Evolutionary conservation across 2,797 vertebrate genomes (phyloP).

Genomic region (Enteromius treurensis): DNA sequence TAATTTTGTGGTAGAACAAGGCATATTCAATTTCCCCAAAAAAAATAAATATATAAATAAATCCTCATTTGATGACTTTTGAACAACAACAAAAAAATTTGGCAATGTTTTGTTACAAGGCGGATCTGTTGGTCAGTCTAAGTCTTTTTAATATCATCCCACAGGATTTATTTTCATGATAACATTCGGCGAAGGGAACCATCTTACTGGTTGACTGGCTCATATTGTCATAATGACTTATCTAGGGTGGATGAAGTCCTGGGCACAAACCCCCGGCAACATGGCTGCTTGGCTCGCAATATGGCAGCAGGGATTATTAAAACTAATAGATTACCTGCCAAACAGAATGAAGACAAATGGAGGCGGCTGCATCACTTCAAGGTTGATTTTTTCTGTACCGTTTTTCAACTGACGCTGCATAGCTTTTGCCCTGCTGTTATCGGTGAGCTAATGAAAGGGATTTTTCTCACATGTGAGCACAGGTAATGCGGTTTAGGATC

Average conservation of each 20-base stretch:
- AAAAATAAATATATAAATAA: not conserved
- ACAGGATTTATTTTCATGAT: conserved; percentile 38
- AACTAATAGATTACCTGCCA: conserved; percentile 67
- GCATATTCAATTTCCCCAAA: not conserved
- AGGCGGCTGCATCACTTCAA: conserved; percentile 61
- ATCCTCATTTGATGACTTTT: not conserved
- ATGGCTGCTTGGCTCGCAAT: conserved; percentile 52
- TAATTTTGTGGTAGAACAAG: not conserved
- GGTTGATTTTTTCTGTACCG: conserved; percentile 51
- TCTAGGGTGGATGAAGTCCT: conserved; percentile 48
- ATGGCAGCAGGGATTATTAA: conserved; percentile 60
- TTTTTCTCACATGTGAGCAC: conserved; percentile 52
- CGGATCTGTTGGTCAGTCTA: conserved; percentile 17
- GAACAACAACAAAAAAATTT: not conserved
- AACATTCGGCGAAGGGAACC: conserved; percentile 32
- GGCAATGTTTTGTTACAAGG: not conserved
- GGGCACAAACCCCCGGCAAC: conserved; percentile 42
- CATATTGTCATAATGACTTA: conserved; percentile 48
- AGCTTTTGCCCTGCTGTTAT: conserved; percentile 2
- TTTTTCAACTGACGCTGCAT: conserved; percentile 38
- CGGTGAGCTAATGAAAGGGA: conserved; percentile 40
- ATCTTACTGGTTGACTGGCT: conserved; percentile 23
- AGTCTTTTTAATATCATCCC: conserved; percentile 33
- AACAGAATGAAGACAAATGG: conserved; percentile 64
- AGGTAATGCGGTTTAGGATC: conserved; percentile 53